phyloP scores from a whole-genome alignment of 2,113 vertebrate genomes.

The Rhabdornis inornatus region DNA sequence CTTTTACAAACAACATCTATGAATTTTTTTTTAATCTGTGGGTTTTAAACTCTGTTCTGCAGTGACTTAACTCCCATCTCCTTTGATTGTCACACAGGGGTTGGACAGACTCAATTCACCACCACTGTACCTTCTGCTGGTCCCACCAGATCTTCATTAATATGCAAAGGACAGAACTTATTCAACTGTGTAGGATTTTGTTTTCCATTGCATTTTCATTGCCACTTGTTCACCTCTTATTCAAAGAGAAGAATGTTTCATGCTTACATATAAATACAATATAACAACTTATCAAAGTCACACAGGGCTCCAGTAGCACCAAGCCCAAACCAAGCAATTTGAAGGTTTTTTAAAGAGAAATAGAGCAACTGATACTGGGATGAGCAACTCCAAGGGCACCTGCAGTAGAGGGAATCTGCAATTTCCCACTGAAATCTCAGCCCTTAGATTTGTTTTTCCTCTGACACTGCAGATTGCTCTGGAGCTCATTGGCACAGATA shows the following conservation, averaged over 20 bases:
- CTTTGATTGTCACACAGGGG: not conserved
- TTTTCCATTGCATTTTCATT: not conserved
- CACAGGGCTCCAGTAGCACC: not conserved
- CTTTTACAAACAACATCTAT: not conserved
- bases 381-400: not conserved
- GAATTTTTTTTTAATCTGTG: not conserved
- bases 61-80: not conserved
- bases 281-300: not conserved
- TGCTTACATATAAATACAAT: not conserved
- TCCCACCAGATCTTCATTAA: not conserved
- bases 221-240: not conserved
- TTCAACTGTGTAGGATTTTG: not conserved
- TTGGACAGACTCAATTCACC: not conserved
- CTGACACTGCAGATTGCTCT: not conserved
- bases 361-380: not conserved
- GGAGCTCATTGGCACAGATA: not conserved
- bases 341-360: not conserved
- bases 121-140: not conserved
- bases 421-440: not conserved
- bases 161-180: not conserved
- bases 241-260: not conserved
- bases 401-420: not conserved
- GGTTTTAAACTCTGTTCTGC: not conserved
- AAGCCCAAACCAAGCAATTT: not conserved
- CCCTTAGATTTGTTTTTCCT: not conserved